phyloP scores from a whole-genome alignment of 2,113 vertebrate species.

The Rallus limicola region DNA sequence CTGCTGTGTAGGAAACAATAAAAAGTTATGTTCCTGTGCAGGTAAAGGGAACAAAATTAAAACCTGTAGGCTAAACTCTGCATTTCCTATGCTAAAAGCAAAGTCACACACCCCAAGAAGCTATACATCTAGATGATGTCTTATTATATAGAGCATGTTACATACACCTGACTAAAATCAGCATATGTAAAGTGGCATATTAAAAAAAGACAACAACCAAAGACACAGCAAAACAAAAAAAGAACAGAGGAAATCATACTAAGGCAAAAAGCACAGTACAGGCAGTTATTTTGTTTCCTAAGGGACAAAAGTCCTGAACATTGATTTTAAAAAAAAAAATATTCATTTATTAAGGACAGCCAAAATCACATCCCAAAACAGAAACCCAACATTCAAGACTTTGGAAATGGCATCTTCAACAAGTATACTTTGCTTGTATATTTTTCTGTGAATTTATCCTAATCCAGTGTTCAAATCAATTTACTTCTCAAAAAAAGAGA shows the following conservation, averaged over 20 bases:
- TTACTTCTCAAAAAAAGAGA: neutral
- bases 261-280: neutral
- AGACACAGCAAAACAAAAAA: neutral
- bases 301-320: neutral
- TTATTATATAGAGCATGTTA: neutral
- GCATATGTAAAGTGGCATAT: neutral
- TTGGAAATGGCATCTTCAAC: neutral
- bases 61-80: neutral
- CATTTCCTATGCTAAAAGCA: neutral
- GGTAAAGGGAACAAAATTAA: neutral
- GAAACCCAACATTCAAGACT: neutral
- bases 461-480: neutral
- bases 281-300: neutral
- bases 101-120: neutral
- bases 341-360: neutral
- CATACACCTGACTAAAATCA: neutral
- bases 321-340: no score
- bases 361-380: neutral
- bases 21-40: neutral
- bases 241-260: neutral
- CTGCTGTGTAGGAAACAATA: slow-evolving; percentile 72
- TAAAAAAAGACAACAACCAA: neutral
- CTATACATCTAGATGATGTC: neutral
- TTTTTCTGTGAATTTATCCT: neutral
- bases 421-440: neutral